Base-by-base conservation (phyloP, 2,113 vertebrate species). In the Pimephales promelas region DNA sequence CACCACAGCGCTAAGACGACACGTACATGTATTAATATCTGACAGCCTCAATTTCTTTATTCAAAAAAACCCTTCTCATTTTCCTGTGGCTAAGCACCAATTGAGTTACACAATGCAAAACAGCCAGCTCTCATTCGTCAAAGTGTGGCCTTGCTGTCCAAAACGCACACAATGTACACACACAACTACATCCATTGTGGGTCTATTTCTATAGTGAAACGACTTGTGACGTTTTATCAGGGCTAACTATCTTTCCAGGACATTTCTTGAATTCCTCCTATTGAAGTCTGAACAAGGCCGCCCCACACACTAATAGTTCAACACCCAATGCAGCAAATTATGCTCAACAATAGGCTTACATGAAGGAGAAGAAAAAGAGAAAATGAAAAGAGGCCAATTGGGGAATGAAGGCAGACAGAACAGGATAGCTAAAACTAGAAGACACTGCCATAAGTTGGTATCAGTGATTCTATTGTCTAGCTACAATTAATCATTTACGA, bases 401-500 rank as follows among this genome's bases (percentile, higher is more conserved):
- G 90, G 83, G 87, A 90, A 79, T 77, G 84, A 86, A 73, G 85
- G 88, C 45, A 31, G 40, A 83, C 45, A 31, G 28, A 85, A 57
- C 45, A 34, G 79, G 84, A 85, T 66, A 83, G 54, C 43, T 76
- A 61, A 57, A 45, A 81, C 28, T 77, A 52, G 47, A 77, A 75
- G 62, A 72, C 57, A 57, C 81, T 40, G 49, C 34, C 66, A 79
- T 47, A 47, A 47, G 26, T 22, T 73, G 64, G 14, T 89, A 83
- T 90, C 90, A 92, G 85, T 89, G 85, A 89, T 90, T 90, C 89
- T 88, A 88, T 93, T 93, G 92, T 92, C 89, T 90, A 86, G 82
- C 81, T 70, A 40, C 83, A 91, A 90, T 94, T 92, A 93, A 92
- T 93, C 92, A 94, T 94, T 91, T 89, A 93, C 89, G 90, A 92